Evolutionary conservation across 2,888 invertebrate genomes (phyloP).

Genomic region (Polyommatus iphigenia): DNA sequence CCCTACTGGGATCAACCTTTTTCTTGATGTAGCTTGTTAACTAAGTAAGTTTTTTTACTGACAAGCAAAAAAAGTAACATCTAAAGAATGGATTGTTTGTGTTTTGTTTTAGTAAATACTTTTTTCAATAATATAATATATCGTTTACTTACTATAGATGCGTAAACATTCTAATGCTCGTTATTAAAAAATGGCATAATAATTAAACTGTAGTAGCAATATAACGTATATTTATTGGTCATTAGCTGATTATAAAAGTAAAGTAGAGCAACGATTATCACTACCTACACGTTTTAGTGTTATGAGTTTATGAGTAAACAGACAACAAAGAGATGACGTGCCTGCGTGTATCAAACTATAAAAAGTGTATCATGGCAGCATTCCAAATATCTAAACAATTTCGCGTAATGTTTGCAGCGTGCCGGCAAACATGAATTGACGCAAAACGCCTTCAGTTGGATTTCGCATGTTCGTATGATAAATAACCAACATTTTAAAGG

Average conservation of each 20-base stretch:
- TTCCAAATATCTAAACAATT: conserved; percentile 69
- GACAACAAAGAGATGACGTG: conserved; percentile 48
- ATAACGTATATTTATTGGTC: conserved; percentile 9
- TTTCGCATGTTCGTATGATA: conserved; percentile 32
- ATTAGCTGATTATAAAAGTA: conserved; percentile 18
- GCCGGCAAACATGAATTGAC: conserved; percentile 59
- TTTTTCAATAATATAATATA: not conserved
- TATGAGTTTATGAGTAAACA: conserved; percentile 35
- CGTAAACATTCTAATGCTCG: not conserved
- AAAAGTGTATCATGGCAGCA: conserved; percentile 57
- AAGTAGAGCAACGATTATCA: conserved; percentile 19
- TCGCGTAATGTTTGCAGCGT: conserved; percentile 67
- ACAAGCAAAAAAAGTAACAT: too few relatives aligned
- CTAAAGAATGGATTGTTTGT: not conserved
- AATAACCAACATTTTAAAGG: conserved; percentile 17
- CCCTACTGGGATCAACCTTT: not conserved
- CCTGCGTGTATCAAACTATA: conserved; percentile 45
- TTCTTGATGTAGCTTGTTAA: not conserved
- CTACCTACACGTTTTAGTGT: conserved; percentile 22
- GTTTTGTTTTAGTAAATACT: not conserved
- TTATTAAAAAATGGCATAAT: not conserved
- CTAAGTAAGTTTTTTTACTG: not conserved
- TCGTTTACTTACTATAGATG: not conserved
- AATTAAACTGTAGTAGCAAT: not conserved
- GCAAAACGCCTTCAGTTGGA: conserved; percentile 43